Percentiles rank a stretch among this genome's conserved stretches.
These are phyloP conservation scores for Schizothorax lantsangensis DNA, from an alignment of 2,797 vertebrate genomes.

Conservation along the genomic window DNA sequence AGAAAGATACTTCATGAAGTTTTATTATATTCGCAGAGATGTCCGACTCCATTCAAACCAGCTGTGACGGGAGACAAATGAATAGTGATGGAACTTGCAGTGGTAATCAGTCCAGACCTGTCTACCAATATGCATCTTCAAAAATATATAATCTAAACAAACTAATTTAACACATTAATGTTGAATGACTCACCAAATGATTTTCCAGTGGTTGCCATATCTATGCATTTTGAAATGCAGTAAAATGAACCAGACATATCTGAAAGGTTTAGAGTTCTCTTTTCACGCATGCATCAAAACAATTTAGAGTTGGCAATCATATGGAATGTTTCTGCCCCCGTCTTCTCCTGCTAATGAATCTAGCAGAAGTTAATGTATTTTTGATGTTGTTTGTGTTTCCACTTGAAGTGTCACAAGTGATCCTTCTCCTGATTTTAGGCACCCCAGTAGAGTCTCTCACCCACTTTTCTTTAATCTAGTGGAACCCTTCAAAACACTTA, in stretches of 20 bases:
- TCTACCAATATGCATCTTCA: not conserved
- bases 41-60: slow-evolving; percentile 65
- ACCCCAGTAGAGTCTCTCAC: not conserved
- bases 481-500: not conserved
- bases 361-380: slow-evolving; percentile 54
- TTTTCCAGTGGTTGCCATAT: not conserved
- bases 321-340: slow-evolving; percentile 67
- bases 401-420: slow-evolving; percentile 57
- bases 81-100: slow-evolving; percentile 72
- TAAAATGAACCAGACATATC: not conserved
- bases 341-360: slow-evolving; percentile 67
- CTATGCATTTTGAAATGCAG: not conserved
- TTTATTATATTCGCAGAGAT: slow-evolving; percentile 68
- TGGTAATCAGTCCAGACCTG: slow-evolving; percentile 70
- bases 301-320: slow-evolving; percentile 61
- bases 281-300: slow-evolving; percentile 62
- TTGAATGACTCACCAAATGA: not conserved
- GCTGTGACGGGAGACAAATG: slow-evolving; percentile 73
- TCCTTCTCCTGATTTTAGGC: slow-evolving; percentile 17
- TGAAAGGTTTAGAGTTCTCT: slow-evolving; percentile 44
- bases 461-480: not conserved
- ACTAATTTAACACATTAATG: not conserved
- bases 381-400: slow-evolving; percentile 59
- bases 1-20: slow-evolving; percentile 3
- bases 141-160: not conserved